Base-by-base conservation (phyloP, 2,113 vertebrate genomes). In the Carollia perspicillata region DNA sequence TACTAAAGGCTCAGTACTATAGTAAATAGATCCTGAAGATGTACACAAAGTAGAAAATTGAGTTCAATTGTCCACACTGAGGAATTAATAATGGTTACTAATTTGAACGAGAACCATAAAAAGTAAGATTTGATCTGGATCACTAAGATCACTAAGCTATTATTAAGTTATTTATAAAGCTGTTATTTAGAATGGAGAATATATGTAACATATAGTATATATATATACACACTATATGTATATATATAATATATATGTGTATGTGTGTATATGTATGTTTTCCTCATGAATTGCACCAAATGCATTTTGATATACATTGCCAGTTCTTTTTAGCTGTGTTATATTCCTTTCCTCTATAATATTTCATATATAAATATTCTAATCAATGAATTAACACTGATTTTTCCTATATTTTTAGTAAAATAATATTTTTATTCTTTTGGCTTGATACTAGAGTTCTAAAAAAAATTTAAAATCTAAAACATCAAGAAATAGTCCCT, bases 291-390 rank as follows among this genome's bases (percentile, higher is more conserved):
- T 88, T 44, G 8, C 1, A 20, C 42, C 17, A 79, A 89, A 47
- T 60, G 3, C 16, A 85, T 84, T 35, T 47, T 49, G 22, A 55
- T 12, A 53, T n/a, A 68, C 3, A n/a, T 42, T 2, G 58, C 8
- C 8, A 71, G 33, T 2, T 84, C 10, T 44, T 97, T 94, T 96
- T 89, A 71, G 18, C 17, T 44, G 1, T 3, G 72, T 10, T 88
- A 94, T 93, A 97, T 81, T 84, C 4, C 2, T 71, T 17, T 93
- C 35, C 65, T 68, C 96, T 78, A 6, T 89, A 69, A 88, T 40
- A 8, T 96, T 95, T 89, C 22, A 87, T 63, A 16, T 9, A 78
- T 74, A 83, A 95, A 13, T 84, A 91, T 42, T 20, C 12, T 68
- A 92, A 90, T 75, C 33, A 77, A 26, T 44, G 7, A 40, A 65